Evolutionary conservation across 2,113 vertebrate species (phyloP).

Genomic region (Gymnarchus niloticus): DNA sequence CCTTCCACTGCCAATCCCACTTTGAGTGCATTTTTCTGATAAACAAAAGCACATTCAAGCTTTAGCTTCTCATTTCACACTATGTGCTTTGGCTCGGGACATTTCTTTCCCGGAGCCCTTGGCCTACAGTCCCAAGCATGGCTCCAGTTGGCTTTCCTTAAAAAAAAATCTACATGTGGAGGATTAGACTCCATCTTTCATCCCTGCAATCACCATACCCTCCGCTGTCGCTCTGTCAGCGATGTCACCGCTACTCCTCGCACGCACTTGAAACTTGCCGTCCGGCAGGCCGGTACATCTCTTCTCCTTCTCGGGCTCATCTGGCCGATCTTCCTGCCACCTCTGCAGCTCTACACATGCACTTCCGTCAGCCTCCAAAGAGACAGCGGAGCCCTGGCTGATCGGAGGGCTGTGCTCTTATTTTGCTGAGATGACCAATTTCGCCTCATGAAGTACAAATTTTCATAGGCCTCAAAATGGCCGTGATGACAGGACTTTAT

Average conservation of each 20-base stretch:
- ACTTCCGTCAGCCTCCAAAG: background rate
- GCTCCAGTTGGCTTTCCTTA: constrained; percentile 72
- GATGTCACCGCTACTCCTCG: constrained; percentile 34
- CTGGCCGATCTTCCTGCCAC: background rate
- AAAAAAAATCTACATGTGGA: constrained; percentile 64
- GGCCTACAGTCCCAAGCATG: constrained; percentile 66
- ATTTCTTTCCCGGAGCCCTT: constrained; percentile 67
- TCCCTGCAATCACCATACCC: constrained; percentile 55
- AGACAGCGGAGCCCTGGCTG: background rate
- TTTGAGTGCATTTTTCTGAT: constrained; percentile 77
- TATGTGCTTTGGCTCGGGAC: constrained; percentile 74
- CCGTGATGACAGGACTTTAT: background rate
- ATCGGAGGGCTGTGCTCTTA: background rate
- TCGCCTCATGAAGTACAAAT: background rate
- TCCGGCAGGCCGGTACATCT: background rate
- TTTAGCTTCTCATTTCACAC: constrained; percentile 78
- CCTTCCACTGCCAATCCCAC: constrained; percentile 67
- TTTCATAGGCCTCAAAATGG: background rate
- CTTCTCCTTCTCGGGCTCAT: background rate
- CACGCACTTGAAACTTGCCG: background rate
- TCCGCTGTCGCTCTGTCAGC: constrained; percentile 23
- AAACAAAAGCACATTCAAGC: constrained; percentile 79
- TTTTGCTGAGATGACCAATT: constrained; percentile 24
- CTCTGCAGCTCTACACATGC: background rate
- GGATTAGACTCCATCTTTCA: constrained; percentile 73